phyloP scores from a whole-genome alignment of 1,140 invertebrate genomes.

The Drosophila eugracilis region DNA sequence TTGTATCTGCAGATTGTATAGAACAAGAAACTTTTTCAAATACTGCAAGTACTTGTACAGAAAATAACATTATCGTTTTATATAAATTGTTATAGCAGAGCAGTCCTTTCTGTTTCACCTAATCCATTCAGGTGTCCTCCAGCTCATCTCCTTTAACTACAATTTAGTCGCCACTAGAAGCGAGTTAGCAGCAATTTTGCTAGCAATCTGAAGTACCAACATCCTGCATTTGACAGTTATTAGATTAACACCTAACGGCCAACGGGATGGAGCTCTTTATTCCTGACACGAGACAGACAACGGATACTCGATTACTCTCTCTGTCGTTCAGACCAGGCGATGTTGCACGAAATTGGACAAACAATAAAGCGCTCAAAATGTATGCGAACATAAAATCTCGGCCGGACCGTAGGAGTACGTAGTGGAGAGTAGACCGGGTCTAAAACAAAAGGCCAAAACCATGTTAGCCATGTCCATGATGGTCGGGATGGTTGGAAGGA shows the following conservation, averaged over 20 bases:
- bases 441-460: slow-evolving; percentile 69
- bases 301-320: slow-evolving; percentile 67
- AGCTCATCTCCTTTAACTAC: neutral
- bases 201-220: slow-evolving; percentile 50
- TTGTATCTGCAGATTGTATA: no score
- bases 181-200: slow-evolving; percentile 49
- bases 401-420: slow-evolving; percentile 49
- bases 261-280: slow-evolving; percentile 22
- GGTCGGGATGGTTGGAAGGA: neutral
- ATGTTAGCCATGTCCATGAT: slow-evolving; percentile 36
- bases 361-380: slow-evolving; percentile 80
- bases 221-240: slow-evolving; percentile 79
- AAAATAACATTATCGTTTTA: neutral
- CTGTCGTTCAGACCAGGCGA: slow-evolving; percentile 33
- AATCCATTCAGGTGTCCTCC: neutral
- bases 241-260: slow-evolving; percentile 77
- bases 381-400: slow-evolving; percentile 77
- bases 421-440: slow-evolving; percentile 9
- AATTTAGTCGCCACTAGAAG: slow-evolving; percentile 22
- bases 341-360: slow-evolving; percentile 76
- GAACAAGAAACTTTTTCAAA: no score
- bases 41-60: no score
- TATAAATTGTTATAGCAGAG: neutral
- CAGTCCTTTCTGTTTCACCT: neutral
- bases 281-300: slow-evolving; percentile 36